These are phyloP conservation scores for Trichonephila clavata DNA, from an alignment of 1,140 invertebrate genomes.

Conservation along the genomic window DNA sequence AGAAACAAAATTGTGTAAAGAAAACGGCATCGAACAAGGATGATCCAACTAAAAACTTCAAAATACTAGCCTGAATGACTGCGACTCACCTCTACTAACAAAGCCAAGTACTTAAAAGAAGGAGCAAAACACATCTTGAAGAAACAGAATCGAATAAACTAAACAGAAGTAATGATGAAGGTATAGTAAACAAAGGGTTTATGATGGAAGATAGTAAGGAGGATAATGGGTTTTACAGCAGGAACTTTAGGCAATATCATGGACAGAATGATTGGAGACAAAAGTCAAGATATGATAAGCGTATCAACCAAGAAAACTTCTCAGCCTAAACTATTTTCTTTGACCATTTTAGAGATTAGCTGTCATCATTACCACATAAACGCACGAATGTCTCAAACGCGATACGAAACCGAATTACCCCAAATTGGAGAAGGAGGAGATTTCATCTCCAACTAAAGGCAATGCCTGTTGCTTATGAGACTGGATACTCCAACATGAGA, in stretches of 20 bases:
- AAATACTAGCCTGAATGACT: too few relatives aligned
- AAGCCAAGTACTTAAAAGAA: too few relatives aligned
- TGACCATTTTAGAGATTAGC: too few relatives aligned
- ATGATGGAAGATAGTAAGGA: not conserved
- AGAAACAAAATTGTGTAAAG: not conserved
- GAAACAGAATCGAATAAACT: not conserved
- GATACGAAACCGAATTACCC: not conserved
- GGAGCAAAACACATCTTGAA: not conserved
- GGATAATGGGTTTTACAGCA: not conserved
- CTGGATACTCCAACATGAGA: not conserved
- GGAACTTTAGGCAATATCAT: not conserved
- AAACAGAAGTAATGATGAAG: not conserved
- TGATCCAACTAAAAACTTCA: not conserved
- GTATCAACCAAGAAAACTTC: not conserved
- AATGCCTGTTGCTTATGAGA: not conserved
- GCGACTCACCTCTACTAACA: too few relatives aligned
- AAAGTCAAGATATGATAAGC: not conserved
- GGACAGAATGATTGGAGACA: not conserved
- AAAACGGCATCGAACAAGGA: not conserved
- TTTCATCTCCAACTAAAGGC: not conserved
- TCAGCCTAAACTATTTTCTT: not conserved
- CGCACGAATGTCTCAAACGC: not conserved
- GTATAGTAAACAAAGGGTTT: not conserved
- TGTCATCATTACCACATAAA: too few relatives aligned
- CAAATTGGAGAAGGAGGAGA: conserved; percentile 12